Percentiles rank a stretch among this genome's conserved stretches.
Evolutionary conservation across 2,888 invertebrate species (phyloP).

Genomic region (Cyaniris semiargus): DNA sequence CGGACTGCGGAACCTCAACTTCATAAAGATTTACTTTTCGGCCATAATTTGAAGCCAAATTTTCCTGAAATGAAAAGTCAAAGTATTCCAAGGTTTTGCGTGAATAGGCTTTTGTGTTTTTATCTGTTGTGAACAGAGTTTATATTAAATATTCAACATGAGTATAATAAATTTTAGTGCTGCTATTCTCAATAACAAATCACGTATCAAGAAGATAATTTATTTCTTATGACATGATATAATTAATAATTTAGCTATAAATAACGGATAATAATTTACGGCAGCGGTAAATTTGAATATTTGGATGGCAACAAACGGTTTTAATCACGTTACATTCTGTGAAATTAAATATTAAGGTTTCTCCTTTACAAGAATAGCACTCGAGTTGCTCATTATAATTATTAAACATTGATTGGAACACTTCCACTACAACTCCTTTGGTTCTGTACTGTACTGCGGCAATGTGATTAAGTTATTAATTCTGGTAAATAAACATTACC

Average conservation of each 20-base stretch:
- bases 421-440: neutral
- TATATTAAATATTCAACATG: neutral
- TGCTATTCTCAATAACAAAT: neutral
- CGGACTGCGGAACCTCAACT: neutral
- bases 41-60: neutral
- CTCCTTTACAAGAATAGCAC: constrained; percentile 38
- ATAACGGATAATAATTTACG: constrained; percentile 44
- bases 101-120: neutral
- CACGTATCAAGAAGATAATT: neutral
- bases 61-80: neutral
- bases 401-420: constrained; percentile 25
- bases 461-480: neutral
- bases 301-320: constrained; percentile 46
- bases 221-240: neutral
- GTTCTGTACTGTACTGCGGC: neutral
- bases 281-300: constrained; percentile 44
- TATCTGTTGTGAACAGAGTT: neutral
- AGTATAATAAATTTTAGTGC: neutral
- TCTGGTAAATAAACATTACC: neutral
- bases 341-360: constrained; percentile 46
- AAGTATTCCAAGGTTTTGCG: neutral
- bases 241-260: constrained; percentile 17
- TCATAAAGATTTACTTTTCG: constrained; percentile 9
- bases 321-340: constrained; percentile 49
- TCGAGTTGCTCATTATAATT: constrained; percentile 33